Percentiles rank a stretch among this genome's conserved stretches.
Conservation (phyloP, 2,797 vertebrate genomes). For the Argentina silus region DNA sequence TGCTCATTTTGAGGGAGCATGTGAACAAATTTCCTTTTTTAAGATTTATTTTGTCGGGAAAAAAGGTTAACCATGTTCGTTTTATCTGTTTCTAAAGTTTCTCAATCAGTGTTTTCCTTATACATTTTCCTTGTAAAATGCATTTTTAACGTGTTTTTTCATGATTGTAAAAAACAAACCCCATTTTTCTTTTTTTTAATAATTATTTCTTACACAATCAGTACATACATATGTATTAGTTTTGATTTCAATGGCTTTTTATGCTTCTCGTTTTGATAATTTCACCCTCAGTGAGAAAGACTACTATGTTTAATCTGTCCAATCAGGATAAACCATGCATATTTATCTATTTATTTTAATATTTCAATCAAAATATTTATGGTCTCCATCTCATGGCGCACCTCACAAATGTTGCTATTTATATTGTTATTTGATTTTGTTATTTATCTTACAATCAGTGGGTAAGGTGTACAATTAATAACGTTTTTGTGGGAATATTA, state of each 20-base stretch:
- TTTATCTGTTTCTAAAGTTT: constrained; percentile 76
- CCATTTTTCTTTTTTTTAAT: constrained; percentile 71
- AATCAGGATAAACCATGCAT: constrained; percentile 66
- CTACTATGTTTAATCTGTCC: constrained; percentile 60
- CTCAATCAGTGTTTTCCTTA: constrained; percentile 77
- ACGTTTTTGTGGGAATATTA: constrained; percentile 67
- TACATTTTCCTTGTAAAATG: constrained; percentile 81
- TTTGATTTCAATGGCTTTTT: constrained; percentile 67
- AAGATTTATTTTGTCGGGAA: constrained; percentile 67
- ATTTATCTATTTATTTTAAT: constrained; percentile 86
- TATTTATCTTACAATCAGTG: constrained; percentile 75
- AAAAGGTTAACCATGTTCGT: constrained; percentile 74
- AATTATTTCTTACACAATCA: constrained; percentile 67
- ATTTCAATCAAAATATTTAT: constrained; percentile 82
- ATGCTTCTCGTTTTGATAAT: constrained; percentile 64
- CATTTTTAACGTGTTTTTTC: constrained; percentile 87
- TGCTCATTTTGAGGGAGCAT: constrained; percentile 78
- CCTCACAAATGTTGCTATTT: constrained; percentile 75
- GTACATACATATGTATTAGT: constrained; percentile 35
- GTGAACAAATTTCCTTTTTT: constrained; percentile 74
- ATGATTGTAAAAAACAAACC: constrained; percentile 90
- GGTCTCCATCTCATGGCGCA: constrained; percentile 70
- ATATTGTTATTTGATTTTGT: constrained; percentile 73
- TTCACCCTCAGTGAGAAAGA: constrained; percentile 61
- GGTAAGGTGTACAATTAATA: constrained; percentile 71